A percentile compares a stretch with the other conserved stretches of the same genome.
phyloP scores from a whole-genome alignment of 2,797 vertebrate genomes.

The Anabacerthia variegaticeps region DNA sequence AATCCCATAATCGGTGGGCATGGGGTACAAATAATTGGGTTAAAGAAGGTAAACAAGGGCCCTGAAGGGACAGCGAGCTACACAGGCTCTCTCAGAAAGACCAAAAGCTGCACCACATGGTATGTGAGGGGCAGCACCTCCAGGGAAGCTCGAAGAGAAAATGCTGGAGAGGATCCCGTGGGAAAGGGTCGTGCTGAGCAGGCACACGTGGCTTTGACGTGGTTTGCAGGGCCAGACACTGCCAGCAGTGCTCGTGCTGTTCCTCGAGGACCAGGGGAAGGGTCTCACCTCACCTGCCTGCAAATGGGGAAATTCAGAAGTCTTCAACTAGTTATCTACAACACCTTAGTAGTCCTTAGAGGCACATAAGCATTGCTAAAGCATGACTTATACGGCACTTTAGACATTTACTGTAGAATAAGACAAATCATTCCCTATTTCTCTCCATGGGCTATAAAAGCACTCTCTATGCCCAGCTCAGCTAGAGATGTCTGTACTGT shows the following conservation, averaged over 20 bases:
- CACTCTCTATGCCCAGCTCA: neutral
- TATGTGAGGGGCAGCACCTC: too few relatives aligned
- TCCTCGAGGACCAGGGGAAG: neutral
- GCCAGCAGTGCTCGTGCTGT: accelerated
- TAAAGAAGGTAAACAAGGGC: neutral
- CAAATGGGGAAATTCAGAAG: neutral
- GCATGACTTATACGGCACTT: neutral
- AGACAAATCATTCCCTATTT: constrained; percentile 44
- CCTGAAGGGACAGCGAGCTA: neutral
- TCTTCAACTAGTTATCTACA: neutral
- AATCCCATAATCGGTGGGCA: accelerated
- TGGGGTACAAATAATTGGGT: accelerated
- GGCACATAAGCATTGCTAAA: neutral
- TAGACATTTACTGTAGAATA: neutral
- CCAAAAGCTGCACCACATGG: accelerated
- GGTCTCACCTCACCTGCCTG: neutral
- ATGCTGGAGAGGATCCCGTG: accelerated
- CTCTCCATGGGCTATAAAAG: constrained; percentile 33
- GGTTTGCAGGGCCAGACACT: accelerated
- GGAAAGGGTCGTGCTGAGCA: neutral
- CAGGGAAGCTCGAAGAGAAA: too few relatives aligned
- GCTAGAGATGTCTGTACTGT: neutral
- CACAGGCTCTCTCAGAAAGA: neutral
- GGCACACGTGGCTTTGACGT: accelerated
- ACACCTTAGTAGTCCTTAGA: neutral